Evolutionary conservation across 2,113 vertebrate species (phyloP).

Genomic region (Hypomesus transpacificus): DNA sequence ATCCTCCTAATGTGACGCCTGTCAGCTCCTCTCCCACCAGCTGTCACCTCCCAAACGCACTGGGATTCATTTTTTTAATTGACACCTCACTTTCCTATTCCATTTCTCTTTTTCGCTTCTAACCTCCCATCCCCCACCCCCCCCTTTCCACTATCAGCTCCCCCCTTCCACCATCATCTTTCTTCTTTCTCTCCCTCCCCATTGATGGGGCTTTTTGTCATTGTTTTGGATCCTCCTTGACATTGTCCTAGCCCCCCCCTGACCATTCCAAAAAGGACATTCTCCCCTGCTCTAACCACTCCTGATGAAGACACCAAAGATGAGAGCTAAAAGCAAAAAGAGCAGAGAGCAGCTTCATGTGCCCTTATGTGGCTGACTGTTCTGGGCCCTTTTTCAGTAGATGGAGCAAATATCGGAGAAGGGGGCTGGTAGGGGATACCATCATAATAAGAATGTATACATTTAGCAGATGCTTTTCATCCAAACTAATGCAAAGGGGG

Average conservation of each 20-base stretch:
- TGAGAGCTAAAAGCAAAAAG: slow-evolving; percentile 69
- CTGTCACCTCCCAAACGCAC: slow-evolving; percentile 82
- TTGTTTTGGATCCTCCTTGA: slow-evolving; percentile 35
- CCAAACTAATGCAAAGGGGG: too few species aligned
- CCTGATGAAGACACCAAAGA: slow-evolving; percentile 64
- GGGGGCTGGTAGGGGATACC: too few species aligned
- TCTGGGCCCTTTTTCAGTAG: slow-evolving; percentile 58
- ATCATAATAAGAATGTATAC: too few species aligned
- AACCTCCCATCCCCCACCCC: slow-evolving; percentile 57
- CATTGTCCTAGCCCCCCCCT: slow-evolving; percentile 48
- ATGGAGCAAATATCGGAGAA: slow-evolving; percentile 37
- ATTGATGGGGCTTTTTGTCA: slow-evolving; percentile 3
- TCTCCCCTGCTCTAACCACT: slow-evolving; percentile 48
- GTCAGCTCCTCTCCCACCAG: slow-evolving; percentile 87
- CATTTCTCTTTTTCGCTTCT: slow-evolving; percentile 70
- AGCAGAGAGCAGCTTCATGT: slow-evolving; percentile 61
- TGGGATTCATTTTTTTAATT: slow-evolving; percentile 94
- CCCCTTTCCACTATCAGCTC: slow-evolving; percentile 19
- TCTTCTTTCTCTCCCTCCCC: not conserved
- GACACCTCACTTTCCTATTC: slow-evolving; percentile 85
- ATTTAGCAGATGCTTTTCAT: too few species aligned
- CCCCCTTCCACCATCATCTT: slow-evolving; percentile 26
- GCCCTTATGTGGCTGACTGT: slow-evolving; percentile 65
- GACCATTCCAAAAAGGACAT: slow-evolving; percentile 30
- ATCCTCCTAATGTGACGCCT: slow-evolving; percentile 79